These are phyloP conservation scores for Drosophila parabipectinata DNA, from an alignment of 1,140 invertebrate genomes.

Conservation along the genomic window DNA sequence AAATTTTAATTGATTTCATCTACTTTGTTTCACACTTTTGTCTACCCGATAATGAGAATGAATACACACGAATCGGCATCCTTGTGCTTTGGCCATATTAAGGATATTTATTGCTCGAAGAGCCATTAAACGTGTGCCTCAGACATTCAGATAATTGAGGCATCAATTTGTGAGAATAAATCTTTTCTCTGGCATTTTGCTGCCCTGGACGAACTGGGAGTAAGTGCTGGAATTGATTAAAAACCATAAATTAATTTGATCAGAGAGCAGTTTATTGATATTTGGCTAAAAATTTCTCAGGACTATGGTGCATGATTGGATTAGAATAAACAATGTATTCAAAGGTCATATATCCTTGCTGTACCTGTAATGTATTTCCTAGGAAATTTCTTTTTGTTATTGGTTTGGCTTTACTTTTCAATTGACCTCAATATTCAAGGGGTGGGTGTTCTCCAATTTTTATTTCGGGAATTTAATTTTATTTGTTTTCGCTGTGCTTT, in stretches of 20 bases:
- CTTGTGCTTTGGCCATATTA: neutral
- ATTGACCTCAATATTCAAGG: neutral
- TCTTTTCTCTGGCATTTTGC: constrained; percentile 6
- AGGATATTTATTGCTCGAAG: constrained; percentile 23
- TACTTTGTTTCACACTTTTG: constrained; percentile 27
- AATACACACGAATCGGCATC: constrained; percentile 18
- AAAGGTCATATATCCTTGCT: neutral
- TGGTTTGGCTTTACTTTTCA: constrained; percentile 21
- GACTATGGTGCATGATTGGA: constrained; percentile 5
- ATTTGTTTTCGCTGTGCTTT: constrained; percentile 48
- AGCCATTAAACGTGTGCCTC: constrained; percentile 31
- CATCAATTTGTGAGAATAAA: constrained; percentile 33
- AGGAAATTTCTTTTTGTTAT: neutral
- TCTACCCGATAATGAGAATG: constrained; percentile 53
- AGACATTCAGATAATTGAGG: constrained; percentile 44
- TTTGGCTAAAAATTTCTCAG: neutral
- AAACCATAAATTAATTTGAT: constrained; percentile 18
- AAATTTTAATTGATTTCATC: constrained; percentile 69
- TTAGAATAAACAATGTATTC: neutral
- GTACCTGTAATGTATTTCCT: neutral
- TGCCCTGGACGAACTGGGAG: neutral
- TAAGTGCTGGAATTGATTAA: constrained; percentile 22
- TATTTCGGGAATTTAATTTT: constrained; percentile 54
- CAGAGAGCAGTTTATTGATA: neutral
- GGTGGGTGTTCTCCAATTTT: constrained; percentile 8